A percentile compares a stretch with the other conserved stretches of the same genome.
phyloP scores from a whole-genome alignment of 1,140 invertebrate species.

The Camponotus vicinus region DNA sequence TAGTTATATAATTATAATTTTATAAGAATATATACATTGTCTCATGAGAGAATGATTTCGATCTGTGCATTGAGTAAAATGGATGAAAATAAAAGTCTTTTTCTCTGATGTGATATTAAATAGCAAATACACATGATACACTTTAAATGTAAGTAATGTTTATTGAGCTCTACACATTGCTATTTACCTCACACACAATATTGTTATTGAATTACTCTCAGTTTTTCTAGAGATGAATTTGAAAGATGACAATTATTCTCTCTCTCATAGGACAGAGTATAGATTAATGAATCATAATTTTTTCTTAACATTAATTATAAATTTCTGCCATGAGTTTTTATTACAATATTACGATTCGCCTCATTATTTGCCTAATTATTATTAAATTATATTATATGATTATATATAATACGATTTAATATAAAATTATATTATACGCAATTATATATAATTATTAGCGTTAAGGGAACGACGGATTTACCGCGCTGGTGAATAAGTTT shows the following conservation, averaged over 20 bases:
- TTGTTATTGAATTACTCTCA: background rate
- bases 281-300: background rate
- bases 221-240: background rate
- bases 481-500: background rate
- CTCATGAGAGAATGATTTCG: constrained; percentile 1
- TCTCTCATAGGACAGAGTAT: background rate
- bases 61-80: background rate
- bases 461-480: background rate
- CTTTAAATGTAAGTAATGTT: background rate
- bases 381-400: constrained; percentile 17
- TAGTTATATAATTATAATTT: background rate
- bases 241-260: constrained; percentile 8
- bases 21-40: background rate
- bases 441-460: constrained; percentile 26
- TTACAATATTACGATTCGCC: background rate
- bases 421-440: constrained; percentile 1
- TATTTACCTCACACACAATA: background rate
- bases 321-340: background rate
- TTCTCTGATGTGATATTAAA: background rate
- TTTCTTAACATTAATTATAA: constrained; percentile 12
- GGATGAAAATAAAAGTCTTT: background rate
- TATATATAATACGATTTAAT: constrained; percentile 7
- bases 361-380: background rate
- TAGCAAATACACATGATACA: background rate
- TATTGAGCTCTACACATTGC: background rate